Base-by-base conservation (phyloP, 2,888 invertebrate species). In the Scaptomyza reducta region DNA sequence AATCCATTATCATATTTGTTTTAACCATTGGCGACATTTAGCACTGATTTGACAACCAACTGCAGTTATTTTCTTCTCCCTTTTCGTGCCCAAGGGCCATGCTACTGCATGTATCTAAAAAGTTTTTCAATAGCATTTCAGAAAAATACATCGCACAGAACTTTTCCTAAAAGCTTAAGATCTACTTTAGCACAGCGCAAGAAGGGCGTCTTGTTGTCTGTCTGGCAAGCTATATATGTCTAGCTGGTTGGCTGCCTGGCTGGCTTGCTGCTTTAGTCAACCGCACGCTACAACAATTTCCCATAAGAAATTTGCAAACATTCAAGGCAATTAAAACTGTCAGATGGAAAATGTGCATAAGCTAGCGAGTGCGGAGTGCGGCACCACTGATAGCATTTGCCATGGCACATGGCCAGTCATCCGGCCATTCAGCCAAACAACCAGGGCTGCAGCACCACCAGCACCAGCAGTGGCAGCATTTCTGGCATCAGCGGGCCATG, bases 251-350 rank as follows among this genome's bases (percentile, higher is more conserved):
- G 2, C 54, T 38, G 50, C 9, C 35, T 59, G 46, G 33, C 45
- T 47, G 64, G 9, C 16, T 14, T 47, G 31, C 33, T 41, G 51
- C 33, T 56, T 33, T 62, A 79, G 79, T 74, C 70, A 85, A 82
- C 85, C 82, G 82, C 82, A 85, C 49, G 72, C 77, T 82, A 85
- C 77, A 77, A 70, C 81, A 76, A 84, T 68, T 73, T 65, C 61
- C 65, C 77, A 82, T 75, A 83, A 85, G 82, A 83, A 83, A 85
- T 83, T 83, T 85, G 79, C 86, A 85, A 83, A 79, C 82, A 83
- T 85, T 85, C 84, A 74, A 79, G 84, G 87, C 84, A 85, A 85
- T 85, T 85, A 85, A 85, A 85, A 87, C 84, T 81, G 84, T 84
- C 84, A 77, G 79, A 57, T 73, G 69, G 73, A 72, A 40, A 75